Evolutionary conservation across 2,888 invertebrate species (phyloP).

Genomic region (Chromoteleia sp.): DNA sequence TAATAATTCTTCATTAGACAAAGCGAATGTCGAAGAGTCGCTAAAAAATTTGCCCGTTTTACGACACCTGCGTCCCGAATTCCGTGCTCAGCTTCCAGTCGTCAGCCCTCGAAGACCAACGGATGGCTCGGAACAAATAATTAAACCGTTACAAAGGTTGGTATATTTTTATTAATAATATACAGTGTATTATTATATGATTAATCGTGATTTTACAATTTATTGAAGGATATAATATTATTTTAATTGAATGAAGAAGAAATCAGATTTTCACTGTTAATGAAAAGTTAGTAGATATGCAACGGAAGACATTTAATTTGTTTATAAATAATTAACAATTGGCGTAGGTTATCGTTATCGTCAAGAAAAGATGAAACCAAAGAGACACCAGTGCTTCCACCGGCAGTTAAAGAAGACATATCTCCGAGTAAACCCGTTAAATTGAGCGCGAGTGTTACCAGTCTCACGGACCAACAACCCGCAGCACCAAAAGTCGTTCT

Average conservation of each 20-base stretch:
- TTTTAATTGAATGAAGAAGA: too few relatives aligned
- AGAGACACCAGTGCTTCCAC: constrained; percentile 62
- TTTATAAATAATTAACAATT: constrained; percentile 7
- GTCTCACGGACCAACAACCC: constrained; percentile 84
- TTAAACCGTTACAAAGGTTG: constrained; percentile 81
- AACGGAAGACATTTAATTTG: background rate
- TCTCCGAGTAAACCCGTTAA: constrained; percentile 72
- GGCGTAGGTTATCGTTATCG: constrained; percentile 73
- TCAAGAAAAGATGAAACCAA: constrained; percentile 74
- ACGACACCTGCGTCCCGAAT: constrained; percentile 93
- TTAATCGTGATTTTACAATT: too few relatives aligned
- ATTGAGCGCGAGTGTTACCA: constrained; percentile 77
- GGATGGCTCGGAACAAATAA: constrained; percentile 82
- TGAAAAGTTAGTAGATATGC: too few relatives aligned
- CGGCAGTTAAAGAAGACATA: constrained; percentile 49
- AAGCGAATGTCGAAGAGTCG: constrained; percentile 80
- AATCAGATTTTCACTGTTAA: too few relatives aligned
- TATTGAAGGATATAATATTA: too few relatives aligned
- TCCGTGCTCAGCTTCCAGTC: constrained; percentile 92
- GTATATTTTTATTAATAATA: constrained; percentile 1
- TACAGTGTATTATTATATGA: too few relatives aligned
- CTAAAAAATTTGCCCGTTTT: constrained; percentile 89
- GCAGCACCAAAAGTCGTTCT: constrained; percentile 85
- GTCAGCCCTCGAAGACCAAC: constrained; percentile 83
- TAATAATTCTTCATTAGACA: constrained; percentile 78